Conservation (phyloP, 2,113 vertebrate genomes). For the Lipotes vexillifer region DNA sequence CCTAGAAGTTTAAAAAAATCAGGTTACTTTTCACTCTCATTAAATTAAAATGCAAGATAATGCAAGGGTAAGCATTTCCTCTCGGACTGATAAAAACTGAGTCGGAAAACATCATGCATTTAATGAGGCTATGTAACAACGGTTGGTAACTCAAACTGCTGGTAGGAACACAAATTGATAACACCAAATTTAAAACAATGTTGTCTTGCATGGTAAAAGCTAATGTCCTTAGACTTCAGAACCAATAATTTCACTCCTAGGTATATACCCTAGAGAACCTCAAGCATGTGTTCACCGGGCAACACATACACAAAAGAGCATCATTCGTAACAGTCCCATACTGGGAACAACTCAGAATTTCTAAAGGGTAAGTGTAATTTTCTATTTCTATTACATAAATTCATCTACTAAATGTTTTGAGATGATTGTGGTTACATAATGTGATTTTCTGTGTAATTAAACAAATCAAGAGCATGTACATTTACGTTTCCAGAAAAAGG, state of each 20-base stretch:
- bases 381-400: neutral
- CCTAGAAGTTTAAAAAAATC: neutral
- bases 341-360: neutral
- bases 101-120: neutral
- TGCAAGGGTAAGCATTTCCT: neutral
- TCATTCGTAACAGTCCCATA: neutral
- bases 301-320: neutral
- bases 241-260: neutral
- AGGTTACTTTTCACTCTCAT: neutral
- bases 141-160: neutral
- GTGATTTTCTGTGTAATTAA: neutral
- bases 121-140: neutral
- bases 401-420: neutral
- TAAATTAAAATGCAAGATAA: conserved; percentile 16
- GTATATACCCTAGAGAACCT: neutral
- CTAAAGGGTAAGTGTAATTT: neutral
- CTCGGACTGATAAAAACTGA: neutral
- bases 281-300: neutral
- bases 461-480: neutral
- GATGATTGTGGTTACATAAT: neutral
- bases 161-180: neutral
- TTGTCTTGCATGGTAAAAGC: neutral
- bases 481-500: neutral
- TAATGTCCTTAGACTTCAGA: neutral
- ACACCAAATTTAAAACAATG: neutral